These are phyloP conservation scores for Corbicula japonica DNA, from an alignment of 2,888 invertebrate species.

Conservation along the genomic window DNA sequence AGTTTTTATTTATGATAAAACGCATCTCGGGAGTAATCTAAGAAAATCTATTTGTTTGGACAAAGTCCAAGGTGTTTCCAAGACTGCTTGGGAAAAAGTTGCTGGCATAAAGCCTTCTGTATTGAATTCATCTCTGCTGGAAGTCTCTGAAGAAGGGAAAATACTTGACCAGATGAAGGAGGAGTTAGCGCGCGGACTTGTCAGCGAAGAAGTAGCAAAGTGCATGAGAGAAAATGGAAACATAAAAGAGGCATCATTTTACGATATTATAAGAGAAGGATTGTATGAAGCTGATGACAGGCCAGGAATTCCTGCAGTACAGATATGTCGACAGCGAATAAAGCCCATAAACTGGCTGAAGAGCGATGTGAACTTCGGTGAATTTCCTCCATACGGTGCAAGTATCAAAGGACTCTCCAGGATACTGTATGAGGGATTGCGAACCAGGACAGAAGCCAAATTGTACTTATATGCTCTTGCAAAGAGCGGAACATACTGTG, in stretches of 20 bases:
- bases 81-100: conserved; percentile 11
- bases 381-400: conserved; percentile 38
- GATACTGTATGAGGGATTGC: conserved; percentile 43
- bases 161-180: conserved; percentile 46
- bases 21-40: conserved; percentile 38
- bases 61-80: conserved; percentile 26
- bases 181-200: conserved; percentile 12
- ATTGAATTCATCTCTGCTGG: conserved; percentile 13
- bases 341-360: conserved; percentile 30
- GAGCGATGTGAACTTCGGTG: conserved; percentile 26
- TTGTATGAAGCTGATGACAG: conserved; percentile 30
- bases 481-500: conserved; percentile 50
- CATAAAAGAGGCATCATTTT: conserved; percentile 29
- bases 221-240: background rate
- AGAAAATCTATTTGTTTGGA: conserved; percentile 27
- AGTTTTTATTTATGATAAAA: conserved; percentile 35
- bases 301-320: conserved; percentile 29
- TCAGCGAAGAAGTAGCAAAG: conserved; percentile 26
- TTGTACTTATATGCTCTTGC: conserved; percentile 35
- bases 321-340: conserved; percentile 16
- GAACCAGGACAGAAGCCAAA: conserved; percentile 36
- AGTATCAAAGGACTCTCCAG: conserved; percentile 28
- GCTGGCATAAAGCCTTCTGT: conserved; percentile 6
- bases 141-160: conserved; percentile 33
- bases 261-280: conserved; percentile 19